phyloP scores from a whole-genome alignment of 1,140 invertebrate species.

The Zophobas morio region DNA sequence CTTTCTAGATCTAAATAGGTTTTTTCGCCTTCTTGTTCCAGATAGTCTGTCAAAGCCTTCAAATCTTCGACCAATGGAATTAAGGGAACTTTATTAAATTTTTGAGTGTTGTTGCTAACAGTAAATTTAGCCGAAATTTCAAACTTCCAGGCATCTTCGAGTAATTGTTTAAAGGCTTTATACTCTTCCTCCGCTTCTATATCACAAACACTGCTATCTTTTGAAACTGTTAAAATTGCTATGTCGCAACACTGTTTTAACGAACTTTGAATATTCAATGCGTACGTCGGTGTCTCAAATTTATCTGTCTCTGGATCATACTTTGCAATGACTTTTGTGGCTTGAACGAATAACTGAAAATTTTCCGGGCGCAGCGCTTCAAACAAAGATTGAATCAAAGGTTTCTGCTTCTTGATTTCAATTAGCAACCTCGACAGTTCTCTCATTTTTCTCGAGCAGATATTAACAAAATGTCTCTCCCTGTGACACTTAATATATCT shows the following conservation, averaged over 20 bases:
- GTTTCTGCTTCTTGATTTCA: slow-evolving; percentile 47
- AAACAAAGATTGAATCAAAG: slow-evolving; percentile 37
- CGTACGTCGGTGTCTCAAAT: slow-evolving; percentile 44
- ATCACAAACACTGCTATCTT: not conserved
- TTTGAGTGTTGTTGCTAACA: not conserved
- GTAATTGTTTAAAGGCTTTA: not conserved
- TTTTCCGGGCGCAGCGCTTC: slow-evolving; percentile 42
- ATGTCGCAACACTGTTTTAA: slow-evolving; percentile 53
- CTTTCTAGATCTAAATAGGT: not conserved
- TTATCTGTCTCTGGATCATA: slow-evolving; percentile 3
- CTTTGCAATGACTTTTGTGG: no score
- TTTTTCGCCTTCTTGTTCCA: not conserved
- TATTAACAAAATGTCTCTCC: slow-evolving; percentile 43
- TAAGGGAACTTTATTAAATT: not conserved
- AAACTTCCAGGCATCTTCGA: not conserved
- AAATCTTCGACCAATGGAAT: not conserved
- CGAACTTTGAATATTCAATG: slow-evolving; percentile 49
- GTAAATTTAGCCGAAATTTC: not conserved
- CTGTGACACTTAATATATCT: slow-evolving; percentile 34
- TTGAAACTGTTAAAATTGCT: slow-evolving; percentile 11
- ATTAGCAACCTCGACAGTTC: slow-evolving; percentile 50
- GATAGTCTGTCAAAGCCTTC: not conserved
- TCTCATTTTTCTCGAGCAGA: slow-evolving; percentile 48
- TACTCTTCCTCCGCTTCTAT: not conserved
- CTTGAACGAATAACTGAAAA: slow-evolving; percentile 29